Conservation (phyloP, 2,797 vertebrate genomes). For the Hirundo rustica region DNA sequence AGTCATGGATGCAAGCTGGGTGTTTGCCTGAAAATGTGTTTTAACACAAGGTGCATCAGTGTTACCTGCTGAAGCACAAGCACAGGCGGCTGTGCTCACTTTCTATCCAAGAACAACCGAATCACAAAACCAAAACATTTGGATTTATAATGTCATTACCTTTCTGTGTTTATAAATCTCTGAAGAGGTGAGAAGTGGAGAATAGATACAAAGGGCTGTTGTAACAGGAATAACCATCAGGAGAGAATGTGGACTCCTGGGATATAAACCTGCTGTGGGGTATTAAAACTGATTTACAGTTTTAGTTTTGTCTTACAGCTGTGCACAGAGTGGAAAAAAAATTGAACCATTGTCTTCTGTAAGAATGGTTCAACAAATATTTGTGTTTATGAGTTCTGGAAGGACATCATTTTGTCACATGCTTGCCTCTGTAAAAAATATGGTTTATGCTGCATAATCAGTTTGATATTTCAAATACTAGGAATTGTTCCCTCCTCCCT, state of each 20-base stretch:
- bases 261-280: conserved; percentile 20
- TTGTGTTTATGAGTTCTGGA: conserved; percentile 20
- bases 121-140: not conserved
- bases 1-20: not conserved
- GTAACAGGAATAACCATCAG: not conserved
- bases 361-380: conserved; percentile 27
- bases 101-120: not conserved
- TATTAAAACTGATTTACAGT: conserved; percentile 39
- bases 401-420: conserved; percentile 17
- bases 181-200: not conserved
- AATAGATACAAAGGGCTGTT: not conserved
- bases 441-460: not conserved
- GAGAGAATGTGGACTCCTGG: not conserved
- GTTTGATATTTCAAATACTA: not conserved
- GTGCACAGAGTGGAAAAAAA: not conserved
- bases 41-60: not conserved
- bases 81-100: not conserved
- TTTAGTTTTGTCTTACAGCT: conserved; percentile 17
- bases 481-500: not conserved
- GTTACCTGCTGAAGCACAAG: not conserved
- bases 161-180: not conserved
- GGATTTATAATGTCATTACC: not conserved
- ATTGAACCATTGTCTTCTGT: not conserved
- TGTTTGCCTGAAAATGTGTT: not conserved
- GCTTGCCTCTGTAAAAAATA: not conserved